Evolutionary conservation across 2,113 vertebrate species (phyloP).

Genomic region (Psittacara wagleri): DNA sequence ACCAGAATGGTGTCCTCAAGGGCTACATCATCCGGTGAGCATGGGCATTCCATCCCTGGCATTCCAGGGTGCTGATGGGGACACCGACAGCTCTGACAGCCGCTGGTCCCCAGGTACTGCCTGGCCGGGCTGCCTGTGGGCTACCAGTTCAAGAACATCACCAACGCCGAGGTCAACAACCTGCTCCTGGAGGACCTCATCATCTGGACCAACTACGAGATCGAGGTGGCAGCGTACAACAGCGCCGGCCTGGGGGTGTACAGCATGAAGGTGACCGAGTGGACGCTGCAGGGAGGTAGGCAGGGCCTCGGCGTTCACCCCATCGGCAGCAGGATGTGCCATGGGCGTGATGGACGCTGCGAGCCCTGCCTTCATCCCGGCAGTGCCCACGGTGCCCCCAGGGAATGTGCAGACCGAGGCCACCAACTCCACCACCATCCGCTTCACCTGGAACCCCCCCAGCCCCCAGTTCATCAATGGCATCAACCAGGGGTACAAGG

Average conservation of each 20-base stretch:
- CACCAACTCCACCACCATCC: conserved; percentile 91
- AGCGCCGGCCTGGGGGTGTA: conserved; percentile 91
- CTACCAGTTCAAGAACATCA: conserved; percentile 98
- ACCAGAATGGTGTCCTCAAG: conserved; percentile 92
- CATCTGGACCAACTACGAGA: conserved; percentile 99
- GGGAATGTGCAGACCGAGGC: conserved; percentile 89
- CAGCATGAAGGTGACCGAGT: conserved; percentile 94
- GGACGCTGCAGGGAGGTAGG: conserved; percentile 98
- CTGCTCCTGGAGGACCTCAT: conserved; percentile 96
- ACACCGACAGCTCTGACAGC: rapidly evolving
- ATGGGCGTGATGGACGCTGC: rapidly evolving
- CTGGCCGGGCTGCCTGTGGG: conserved; percentile 93
- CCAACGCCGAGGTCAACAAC: conserved; percentile 88
- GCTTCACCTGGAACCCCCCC: conserved; percentile 93
- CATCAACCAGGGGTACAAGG: conserved; percentile 99
- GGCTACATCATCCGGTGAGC: conserved; percentile 89
- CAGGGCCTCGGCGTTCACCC: not conserved
- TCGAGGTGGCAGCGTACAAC: conserved; percentile 95
- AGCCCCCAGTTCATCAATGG: conserved; percentile 98
- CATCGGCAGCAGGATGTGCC: rapidly evolving
- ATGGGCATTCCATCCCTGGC: rapidly evolving
- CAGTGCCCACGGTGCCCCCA: conserved; percentile 95
- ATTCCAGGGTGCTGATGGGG: not conserved
- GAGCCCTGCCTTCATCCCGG: not conserved
- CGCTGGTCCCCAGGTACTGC: conserved; percentile 83